phyloP scores from a whole-genome alignment of 2,888 invertebrate species.

The Ecliptopera silaceata region DNA sequence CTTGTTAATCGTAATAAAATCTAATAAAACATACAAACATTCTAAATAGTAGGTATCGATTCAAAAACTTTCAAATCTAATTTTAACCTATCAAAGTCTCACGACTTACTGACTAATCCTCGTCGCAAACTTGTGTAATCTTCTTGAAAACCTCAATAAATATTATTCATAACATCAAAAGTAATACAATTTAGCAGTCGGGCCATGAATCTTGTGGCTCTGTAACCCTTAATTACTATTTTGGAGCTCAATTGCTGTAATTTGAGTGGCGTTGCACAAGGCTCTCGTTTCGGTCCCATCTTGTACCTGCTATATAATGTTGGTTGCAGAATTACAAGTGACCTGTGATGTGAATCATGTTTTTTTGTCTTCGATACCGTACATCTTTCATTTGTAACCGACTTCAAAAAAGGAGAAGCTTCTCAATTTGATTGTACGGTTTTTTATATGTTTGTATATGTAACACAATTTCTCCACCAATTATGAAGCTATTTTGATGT shows the following conservation, averaged over 20 bases:
- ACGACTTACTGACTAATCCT: background rate
- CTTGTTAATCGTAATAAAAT: too few relatives aligned
- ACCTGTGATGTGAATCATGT: constrained; percentile 7
- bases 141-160: constrained; percentile 18
- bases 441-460: too few relatives aligned
- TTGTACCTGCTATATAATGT: constrained; percentile 14
- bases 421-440: too few relatives aligned
- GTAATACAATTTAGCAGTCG: constrained; percentile 19
- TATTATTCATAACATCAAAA: constrained; percentile 6
- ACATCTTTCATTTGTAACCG: too few relatives aligned
- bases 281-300: constrained; percentile 19
- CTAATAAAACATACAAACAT: background rate
- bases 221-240: constrained; percentile 35
- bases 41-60: background rate
- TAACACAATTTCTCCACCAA: too few relatives aligned
- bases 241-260: constrained; percentile 31
- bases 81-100: background rate
- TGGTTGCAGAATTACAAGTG: constrained; percentile 19
- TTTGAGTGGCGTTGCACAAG: constrained; percentile 34
- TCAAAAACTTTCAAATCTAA: background rate
- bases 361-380: too few relatives aligned
- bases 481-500: too few relatives aligned
- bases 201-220: constrained; percentile 25
- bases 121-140: background rate
- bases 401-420: too few relatives aligned